Evolutionary conservation across 2,113 vertebrate genomes (phyloP), one percentile per base, ranked within the genome.

Genomic region (Corythaixoides concolor): DNA sequence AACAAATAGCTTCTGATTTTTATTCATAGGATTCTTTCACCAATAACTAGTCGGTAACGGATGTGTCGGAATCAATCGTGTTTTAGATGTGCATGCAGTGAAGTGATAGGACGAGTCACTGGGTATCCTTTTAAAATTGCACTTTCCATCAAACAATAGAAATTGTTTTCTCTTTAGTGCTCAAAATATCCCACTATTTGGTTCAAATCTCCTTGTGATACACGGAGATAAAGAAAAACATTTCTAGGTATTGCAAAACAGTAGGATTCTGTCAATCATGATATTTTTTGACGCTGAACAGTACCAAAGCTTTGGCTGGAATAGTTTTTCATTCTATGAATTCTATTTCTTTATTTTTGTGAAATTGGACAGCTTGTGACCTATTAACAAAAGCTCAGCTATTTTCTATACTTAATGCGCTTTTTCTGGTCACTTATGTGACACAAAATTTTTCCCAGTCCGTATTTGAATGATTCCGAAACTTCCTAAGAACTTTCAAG

Each of bases 11-110:
- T 98, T 98, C 95, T 98, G 98, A 98, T 98, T 98, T 98, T 98
- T 98, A 98, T 98, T 98, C 98, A 98, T 98, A 96, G 95, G 85
- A 98, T 98, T 98, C 95, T 97, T 97, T 98, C 96, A 97, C 94
- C 96, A 97, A 95, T 97, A 98, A 97, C 95, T 98, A 93, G 83
- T 91, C 97, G 86, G 88, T 97, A 98, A 98, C 97, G 37, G 95
- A 97, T 96, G 90, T 98, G 97, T 98, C 91, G 13, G 97, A 98
- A 98, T 98, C 88, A 74, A 98, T 98, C 63, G 90, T 91, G 63
- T 94, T 95, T 89, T 96, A 93, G 95, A 98, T 95, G 84, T 41
- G 86, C 94, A 87, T 82, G 89, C 76, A 96, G 64, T 89, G 93
- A 96, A 90, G 80, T 69, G 93, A 98, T 92, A 74, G 73, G 52